These are phyloP conservation scores for Stenolophus ochropezus DNA, from an alignment of 2,888 invertebrate species.

Conservation along the genomic window DNA sequence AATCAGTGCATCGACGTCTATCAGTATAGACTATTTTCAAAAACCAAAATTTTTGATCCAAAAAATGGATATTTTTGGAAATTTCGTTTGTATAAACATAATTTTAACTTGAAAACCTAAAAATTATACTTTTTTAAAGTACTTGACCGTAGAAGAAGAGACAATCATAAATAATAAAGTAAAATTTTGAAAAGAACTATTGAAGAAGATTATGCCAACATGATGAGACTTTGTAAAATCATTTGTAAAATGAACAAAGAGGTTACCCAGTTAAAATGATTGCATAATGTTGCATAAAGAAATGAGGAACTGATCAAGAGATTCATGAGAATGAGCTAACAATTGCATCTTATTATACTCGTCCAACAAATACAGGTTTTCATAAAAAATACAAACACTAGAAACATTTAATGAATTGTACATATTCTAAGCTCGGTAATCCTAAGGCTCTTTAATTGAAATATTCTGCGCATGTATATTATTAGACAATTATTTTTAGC, in stretches of 20 bases:
- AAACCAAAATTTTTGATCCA: too few species aligned
- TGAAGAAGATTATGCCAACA: not conserved
- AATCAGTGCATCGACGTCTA: too few species aligned
- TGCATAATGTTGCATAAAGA: not conserved
- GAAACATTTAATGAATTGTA: not conserved
- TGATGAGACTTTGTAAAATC: not conserved
- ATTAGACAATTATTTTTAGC: not conserved
- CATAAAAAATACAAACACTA: too few species aligned
- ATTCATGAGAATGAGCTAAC: not conserved
- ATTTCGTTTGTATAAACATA: too few species aligned
- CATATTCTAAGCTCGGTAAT: not conserved
- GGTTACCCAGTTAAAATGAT: not conserved
- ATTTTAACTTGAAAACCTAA: too few species aligned
- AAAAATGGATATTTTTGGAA: too few species aligned
- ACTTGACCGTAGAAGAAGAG: too few species aligned
- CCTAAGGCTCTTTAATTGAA: not conserved
- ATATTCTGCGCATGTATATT: not conserved
- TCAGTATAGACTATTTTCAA: too few species aligned
- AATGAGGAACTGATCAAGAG: not conserved
- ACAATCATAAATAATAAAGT: too few species aligned
- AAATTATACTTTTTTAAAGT: too few species aligned
- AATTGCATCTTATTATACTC: conserved; percentile 5
- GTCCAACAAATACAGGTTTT: too few species aligned
- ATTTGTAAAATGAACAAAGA: not conserved
- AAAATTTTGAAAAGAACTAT: too few species aligned